Evolutionary conservation across 1,140 invertebrate genomes (phyloP), one percentile per base, ranked within the genome.

Genomic region (Bombus sibiricus): DNA sequence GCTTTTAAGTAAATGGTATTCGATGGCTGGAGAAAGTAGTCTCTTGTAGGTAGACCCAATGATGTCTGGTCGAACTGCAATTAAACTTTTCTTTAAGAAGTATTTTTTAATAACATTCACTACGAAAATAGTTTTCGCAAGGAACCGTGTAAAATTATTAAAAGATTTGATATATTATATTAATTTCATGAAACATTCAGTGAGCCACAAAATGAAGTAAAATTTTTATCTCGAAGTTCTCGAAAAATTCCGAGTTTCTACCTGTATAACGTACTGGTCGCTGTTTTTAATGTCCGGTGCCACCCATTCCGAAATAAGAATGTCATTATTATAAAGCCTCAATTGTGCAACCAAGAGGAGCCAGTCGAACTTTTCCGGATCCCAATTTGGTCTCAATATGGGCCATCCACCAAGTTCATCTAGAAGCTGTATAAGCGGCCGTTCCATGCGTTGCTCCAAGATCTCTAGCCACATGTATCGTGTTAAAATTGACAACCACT

Each of bases 261-360:
- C 97, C 95, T 98, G 98, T 88, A 98, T 97, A 4, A 98, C 97
- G 93, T 98, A 98, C 91, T 97, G 96, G 89, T 98, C 96, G 2
- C 98, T 98, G 94, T 98, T 98, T 92, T 98, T 98, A 41, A 98
- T 98, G 92, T 99, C 98, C 2, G 98, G 97, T 25, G 97, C 97
- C 69, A 99, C 97, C 97, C 97, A 98, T 92, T 98, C 97, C 0
- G 97, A 97, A 86, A 98, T 96, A 1, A 98, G 94, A 71, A 98
- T 97, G 88, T 98, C 97, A 87, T 98, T 98, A 94, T 98, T 98
- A 90, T 97, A 98, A 10, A 98, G 95, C 69, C 98, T 95, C 18
- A 99, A 92, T 77, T 97, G 96, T 9, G 97, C 97, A 89, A 98
- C 96, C 74, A 98, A 93, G 64, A 96, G 96, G 9, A 98, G 95